Conservation (phyloP, 1,140 invertebrate species). For the Neoseiulus cucumeris region DNA sequence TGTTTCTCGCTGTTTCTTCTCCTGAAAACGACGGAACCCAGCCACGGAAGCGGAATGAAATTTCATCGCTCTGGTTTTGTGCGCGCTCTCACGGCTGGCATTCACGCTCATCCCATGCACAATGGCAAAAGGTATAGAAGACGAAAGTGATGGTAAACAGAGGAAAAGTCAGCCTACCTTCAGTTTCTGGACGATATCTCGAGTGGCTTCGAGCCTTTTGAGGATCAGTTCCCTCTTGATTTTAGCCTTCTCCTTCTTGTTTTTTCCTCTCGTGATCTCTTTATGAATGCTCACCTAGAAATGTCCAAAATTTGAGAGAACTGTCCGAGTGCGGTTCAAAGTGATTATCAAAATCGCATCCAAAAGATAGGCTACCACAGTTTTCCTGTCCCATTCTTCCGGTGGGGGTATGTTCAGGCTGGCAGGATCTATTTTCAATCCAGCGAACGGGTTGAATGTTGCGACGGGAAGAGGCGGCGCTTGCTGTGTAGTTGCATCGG, state of each 20-base stretch:
- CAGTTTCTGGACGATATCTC: background rate
- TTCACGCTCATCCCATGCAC: too few species aligned
- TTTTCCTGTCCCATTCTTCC: background rate
- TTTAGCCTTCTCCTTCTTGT: background rate
- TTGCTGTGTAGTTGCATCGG: background rate
- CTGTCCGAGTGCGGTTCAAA: background rate
- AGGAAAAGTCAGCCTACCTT: too few species aligned
- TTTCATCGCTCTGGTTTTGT: too few species aligned
- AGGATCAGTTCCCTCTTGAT: background rate
- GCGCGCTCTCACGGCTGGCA: too few species aligned
- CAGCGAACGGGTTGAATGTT: background rate
- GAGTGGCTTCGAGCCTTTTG: background rate
- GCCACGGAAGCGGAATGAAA: too few species aligned
- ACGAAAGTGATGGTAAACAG: too few species aligned
- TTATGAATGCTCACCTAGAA: constrained; percentile 1
- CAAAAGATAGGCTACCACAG: background rate
- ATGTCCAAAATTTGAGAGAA: background rate
- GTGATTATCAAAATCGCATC: background rate
- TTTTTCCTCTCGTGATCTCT: background rate
- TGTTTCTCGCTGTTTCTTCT: background rate
- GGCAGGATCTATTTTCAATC: background rate
- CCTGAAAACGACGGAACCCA: background rate
- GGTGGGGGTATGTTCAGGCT: background rate
- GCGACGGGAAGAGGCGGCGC: background rate
- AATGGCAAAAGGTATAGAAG: too few species aligned